Evolutionary conservation across 2,888 invertebrate species (phyloP).

Genomic region (Lumbricus terrestris): DNA sequence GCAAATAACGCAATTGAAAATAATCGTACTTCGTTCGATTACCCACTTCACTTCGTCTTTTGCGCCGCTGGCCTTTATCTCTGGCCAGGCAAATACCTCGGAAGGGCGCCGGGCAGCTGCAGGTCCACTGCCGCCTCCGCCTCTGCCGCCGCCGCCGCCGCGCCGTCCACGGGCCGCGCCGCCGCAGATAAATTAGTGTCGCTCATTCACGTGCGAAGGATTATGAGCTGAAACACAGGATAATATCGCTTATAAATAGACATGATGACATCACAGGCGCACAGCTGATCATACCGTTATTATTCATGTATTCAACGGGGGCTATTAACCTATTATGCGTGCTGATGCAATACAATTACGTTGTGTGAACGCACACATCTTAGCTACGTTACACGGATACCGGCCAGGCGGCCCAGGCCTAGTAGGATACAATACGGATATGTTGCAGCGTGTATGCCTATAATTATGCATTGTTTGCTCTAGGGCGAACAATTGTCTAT

Average conservation of each 20-base stretch:
- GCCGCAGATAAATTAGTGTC: background rate
- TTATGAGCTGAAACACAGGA: background rate
- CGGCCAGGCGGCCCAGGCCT: no score
- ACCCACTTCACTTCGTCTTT: background rate
- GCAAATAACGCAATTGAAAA: background rate
- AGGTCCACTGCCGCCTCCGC: background rate
- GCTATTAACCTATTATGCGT: background rate
- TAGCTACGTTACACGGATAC: background rate
- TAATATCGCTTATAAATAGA: background rate
- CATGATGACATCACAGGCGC: background rate
- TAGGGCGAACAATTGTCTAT: background rate
- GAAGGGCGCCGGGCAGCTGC: background rate
- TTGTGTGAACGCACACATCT: background rate
- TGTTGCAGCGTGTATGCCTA: background rate
- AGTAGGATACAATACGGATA: background rate
- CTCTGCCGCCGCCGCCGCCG: background rate
- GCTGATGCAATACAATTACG: no score
- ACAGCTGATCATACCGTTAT: background rate
- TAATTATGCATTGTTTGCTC: background rate
- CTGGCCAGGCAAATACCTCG: background rate
- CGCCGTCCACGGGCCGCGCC: background rate
- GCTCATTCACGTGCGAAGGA: background rate
- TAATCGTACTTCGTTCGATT: conserved; percentile 3
- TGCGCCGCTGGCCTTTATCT: background rate
- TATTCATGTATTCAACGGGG: background rate